Evolutionary conservation across 2,797 vertebrate genomes (phyloP), one percentile per base, ranked within the genome.

Genomic region (Alcedo quadribrachys): DNA sequence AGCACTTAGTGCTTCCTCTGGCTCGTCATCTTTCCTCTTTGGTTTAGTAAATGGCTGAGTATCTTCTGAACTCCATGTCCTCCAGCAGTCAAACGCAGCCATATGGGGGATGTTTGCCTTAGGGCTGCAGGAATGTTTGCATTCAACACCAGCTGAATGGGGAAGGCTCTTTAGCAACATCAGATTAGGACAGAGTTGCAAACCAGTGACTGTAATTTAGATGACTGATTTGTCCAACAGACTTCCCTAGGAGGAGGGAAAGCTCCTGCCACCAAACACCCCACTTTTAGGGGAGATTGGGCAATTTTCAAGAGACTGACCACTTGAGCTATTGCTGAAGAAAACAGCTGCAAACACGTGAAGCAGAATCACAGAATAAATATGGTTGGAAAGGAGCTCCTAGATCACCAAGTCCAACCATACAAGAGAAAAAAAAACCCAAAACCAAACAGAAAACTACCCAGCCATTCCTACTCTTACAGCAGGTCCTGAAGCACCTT

Each of bases 121-220:
- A 73, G 88, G 66, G 62, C 62, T 69, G 42, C 84, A 89, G 61
- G 58, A 94, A 94, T 89, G 92, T 89, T 96, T 95, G 87, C 60
- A 60, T 90, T 93, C 75, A 91, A 80, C 91, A 87, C 27, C 71
- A 91, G 86, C 92, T 92, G 81, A 93, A 96, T 6, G 85, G 82
- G 84, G 96, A 91, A 8, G 18, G 85, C 33, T 88, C 60, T 87
- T 85, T 16, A 84, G 94, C 83, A 93, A 90, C 30, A 75, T 86
- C 88, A 93, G 93, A 87, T 93, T 77, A 75, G 68, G 69, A n/a
- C 37, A 61, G 55, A 53, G 85, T 50, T 85, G 77, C 20, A 3
- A 22, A 12, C 91, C 87, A 87, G 33, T n/a, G 80, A 19, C 74
- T 69, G 74, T 77, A 81, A 70, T 73, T 76, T 61, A 58, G 87